phyloP scores from a whole-genome alignment of 2,888 invertebrate genomes.

The Spilosoma lubricipeda region DNA sequence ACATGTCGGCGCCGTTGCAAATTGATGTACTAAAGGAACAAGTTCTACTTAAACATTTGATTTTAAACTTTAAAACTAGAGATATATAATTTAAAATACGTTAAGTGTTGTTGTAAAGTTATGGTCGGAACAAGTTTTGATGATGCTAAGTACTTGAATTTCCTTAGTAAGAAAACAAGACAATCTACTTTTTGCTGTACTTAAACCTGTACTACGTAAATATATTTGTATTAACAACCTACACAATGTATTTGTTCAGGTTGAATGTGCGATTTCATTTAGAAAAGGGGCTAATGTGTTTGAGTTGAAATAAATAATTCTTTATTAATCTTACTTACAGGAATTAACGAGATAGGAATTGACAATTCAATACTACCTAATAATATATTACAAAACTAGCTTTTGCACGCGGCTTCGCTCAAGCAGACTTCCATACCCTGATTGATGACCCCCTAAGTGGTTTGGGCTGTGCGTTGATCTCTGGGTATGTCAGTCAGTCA shows the following conservation, averaged over 20 bases:
- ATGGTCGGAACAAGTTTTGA: constrained; percentile 18
- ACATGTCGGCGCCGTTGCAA: constrained; percentile 38
- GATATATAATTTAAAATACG: background rate
- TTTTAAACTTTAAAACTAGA: constrained; percentile 13
- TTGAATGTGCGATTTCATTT: background rate
- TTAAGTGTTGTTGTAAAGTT: background rate
- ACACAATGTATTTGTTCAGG: background rate
- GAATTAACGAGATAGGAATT: too few relatives aligned
- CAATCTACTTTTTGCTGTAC: constrained; percentile 2
- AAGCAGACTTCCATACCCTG: too few relatives aligned
- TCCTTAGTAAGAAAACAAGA: constrained; percentile 15
- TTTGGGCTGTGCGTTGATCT: too few relatives aligned
- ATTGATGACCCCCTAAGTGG: too few relatives aligned
- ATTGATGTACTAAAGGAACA: constrained; percentile 26
- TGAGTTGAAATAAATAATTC: background rate
- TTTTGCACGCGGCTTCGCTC: too few relatives aligned
- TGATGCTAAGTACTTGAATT: constrained; percentile 19
- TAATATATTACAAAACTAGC: too few relatives aligned
- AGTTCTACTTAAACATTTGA: constrained; percentile 16
- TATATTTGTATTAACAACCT: background rate
- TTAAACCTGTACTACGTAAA: background rate
- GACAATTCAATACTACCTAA: too few relatives aligned
- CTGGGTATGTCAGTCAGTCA: too few relatives aligned
- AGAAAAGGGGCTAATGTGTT: background rate
- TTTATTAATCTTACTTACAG: too few relatives aligned